Percentiles rank a stretch among this genome's conserved stretches.
Evolutionary conservation across 2,113 vertebrate species (phyloP).

Genomic region (Oxyruncus cristatus): DNA sequence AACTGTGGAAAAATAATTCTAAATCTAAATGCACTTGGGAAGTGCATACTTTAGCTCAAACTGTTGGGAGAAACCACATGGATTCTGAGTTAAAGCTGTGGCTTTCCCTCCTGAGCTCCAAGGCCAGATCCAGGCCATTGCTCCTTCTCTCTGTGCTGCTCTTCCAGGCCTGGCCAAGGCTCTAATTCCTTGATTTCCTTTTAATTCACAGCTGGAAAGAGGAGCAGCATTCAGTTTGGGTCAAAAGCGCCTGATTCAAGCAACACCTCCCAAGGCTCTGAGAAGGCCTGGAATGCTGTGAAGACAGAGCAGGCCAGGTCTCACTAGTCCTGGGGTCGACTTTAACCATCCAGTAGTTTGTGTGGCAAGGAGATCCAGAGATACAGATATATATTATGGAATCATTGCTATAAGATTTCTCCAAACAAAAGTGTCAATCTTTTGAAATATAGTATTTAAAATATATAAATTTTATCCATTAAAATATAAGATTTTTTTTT

Average conservation of each 20-base stretch:
- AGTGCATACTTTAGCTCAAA: neutral
- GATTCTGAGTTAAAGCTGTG: neutral
- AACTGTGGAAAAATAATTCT: neutral
- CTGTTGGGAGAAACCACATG: rapidly evolving
- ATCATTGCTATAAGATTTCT: slow-evolving; percentile 42
- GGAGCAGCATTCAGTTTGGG: neutral
- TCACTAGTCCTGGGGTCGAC: neutral
- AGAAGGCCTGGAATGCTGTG: neutral
- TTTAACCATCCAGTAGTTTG: neutral
- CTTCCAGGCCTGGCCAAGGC: neutral
- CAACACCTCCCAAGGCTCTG: neutral
- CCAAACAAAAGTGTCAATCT: slow-evolving; percentile 56
- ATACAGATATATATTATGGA: slow-evolving; percentile 36
- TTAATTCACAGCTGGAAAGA: neutral
- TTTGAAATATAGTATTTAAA: slow-evolving; percentile 72
- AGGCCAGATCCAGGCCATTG: neutral
- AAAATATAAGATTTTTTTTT: slow-evolving; percentile 69
- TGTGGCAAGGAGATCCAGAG: slow-evolving; percentile 20
- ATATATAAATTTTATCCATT: slow-evolving; percentile 76
- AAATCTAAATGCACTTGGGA: neutral
- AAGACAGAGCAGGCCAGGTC: neutral
- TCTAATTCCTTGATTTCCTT: neutral
- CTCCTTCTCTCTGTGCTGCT: neutral
- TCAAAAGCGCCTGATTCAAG: neutral
- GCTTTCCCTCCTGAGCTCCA: neutral